These are phyloP conservation scores for Danionella cerebrum DNA, from an alignment of 2,113 vertebrate species.

Conservation along the genomic window DNA sequence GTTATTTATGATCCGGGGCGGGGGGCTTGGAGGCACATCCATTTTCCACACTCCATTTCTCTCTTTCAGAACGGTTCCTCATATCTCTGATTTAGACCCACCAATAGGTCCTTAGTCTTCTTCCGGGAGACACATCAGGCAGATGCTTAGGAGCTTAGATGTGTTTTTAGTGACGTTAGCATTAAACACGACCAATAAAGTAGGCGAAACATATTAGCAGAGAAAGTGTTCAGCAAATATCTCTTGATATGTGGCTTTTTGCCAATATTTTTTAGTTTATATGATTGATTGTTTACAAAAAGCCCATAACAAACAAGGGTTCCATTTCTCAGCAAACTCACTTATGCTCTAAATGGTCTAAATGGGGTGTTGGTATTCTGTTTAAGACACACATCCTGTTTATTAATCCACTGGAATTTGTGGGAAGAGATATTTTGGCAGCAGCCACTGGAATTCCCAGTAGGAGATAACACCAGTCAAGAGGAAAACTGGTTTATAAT, in stretches of 20 bases:
- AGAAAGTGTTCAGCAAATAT: slow-evolving; percentile 2
- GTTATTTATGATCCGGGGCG: slow-evolving; percentile 56
- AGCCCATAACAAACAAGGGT: too few species aligned
- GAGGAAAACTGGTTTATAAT: not conserved
- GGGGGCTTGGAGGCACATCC: slow-evolving; percentile 44
- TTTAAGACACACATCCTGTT: slow-evolving; percentile 43
- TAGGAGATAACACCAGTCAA: slow-evolving; percentile 33
- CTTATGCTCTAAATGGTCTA: not conserved
- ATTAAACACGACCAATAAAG: not conserved
- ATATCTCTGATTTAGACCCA: slow-evolving; percentile 41
- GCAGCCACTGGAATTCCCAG: slow-evolving; percentile 46
- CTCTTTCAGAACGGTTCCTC: slow-evolving; percentile 26
- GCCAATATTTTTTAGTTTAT: too few species aligned
- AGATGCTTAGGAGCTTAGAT: not conserved
- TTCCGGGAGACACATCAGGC: not conserved
- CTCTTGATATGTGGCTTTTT: not conserved
- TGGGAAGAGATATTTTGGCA: slow-evolving; percentile 47
- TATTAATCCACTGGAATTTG: slow-evolving; percentile 41
- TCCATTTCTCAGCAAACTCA: too few species aligned
- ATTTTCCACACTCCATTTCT: slow-evolving; percentile 42
- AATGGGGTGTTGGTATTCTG: slow-evolving; percentile 2
- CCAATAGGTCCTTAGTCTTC: slow-evolving; percentile 18
- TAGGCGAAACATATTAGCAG: not conserved
- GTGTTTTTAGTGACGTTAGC: not conserved
- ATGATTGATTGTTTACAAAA: too few species aligned